These are phyloP conservation scores for Theonella swinhoei DNA, from an alignment of 37 sponge, comb jelly and placozoan species.

Conservation along the genomic window DNA sequence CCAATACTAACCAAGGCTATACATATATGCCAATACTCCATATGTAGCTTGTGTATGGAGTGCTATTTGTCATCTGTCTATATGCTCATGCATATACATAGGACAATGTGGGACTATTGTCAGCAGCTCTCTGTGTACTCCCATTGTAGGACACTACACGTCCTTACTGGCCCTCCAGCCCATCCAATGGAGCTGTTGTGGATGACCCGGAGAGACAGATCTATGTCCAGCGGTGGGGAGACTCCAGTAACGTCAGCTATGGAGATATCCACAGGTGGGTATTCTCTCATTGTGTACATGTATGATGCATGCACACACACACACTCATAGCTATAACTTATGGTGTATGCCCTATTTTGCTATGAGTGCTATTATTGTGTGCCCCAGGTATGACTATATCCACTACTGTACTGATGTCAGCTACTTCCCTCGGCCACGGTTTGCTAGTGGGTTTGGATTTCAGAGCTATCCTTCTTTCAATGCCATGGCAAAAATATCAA, in stretches of 20 bases:
- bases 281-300: not conserved
- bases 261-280: constrained; percentile 91
- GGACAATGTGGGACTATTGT: no score
- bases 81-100: no score
- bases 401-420: not conserved
- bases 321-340: not conserved
- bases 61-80: no score
- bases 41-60: no score
- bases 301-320: not conserved
- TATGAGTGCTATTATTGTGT: no score
- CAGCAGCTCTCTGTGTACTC: no score
- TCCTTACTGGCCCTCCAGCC: constrained; percentile 91
- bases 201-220: constrained; percentile 50
- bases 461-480: constrained; percentile 11
- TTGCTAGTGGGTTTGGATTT: constrained; percentile 76
- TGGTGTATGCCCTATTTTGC: not conserved
- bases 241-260: constrained; percentile 52
- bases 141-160: constrained; percentile 85
- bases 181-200: constrained; percentile 83
- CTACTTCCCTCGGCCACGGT: constrained; percentile 82
- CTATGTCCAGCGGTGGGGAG: constrained; percentile 91
- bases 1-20: no score
- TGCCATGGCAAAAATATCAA: constrained; percentile 55
- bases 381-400: constrained; percentile 77
- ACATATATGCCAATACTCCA: no score